These are phyloP conservation scores for Strix occidentalis DNA, from an alignment of 2,797 vertebrate species.

Conservation along the genomic window DNA sequence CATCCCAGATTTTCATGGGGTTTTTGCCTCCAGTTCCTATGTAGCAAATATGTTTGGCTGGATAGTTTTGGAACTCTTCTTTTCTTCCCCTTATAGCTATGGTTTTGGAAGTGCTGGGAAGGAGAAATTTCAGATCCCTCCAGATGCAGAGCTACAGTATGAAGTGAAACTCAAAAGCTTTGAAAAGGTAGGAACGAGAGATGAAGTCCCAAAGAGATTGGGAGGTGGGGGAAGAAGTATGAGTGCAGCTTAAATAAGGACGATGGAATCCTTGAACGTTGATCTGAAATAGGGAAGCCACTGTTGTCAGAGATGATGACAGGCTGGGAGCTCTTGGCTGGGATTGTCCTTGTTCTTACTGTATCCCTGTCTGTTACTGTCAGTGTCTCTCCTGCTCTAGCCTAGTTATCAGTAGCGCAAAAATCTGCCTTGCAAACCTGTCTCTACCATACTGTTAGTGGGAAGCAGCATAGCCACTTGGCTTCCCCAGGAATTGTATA, in stretches of 20 bases:
- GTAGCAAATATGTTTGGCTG: background rate
- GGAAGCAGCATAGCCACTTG: background rate
- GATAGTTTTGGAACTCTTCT: background rate
- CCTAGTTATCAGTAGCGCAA: background rate
- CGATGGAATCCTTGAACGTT: background rate
- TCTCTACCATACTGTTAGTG: background rate
- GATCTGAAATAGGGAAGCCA: background rate
- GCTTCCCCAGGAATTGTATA: background rate
- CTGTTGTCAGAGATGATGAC: background rate
- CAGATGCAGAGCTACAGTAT: slow-evolving; percentile 86
- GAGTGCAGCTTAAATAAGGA: background rate
- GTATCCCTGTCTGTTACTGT: background rate
- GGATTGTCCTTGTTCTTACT: background rate
- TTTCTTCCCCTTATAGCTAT: slow-evolving; percentile 76
- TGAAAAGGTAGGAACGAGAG: slow-evolving; percentile 85
- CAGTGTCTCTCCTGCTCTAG: background rate
- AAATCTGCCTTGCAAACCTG: background rate
- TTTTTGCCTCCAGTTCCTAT: background rate
- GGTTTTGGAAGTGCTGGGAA: slow-evolving; percentile 87
- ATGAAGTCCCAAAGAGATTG: background rate
- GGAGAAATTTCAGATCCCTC: slow-evolving; percentile 86
- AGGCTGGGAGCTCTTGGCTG: background rate
- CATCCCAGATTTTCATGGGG: background rate
- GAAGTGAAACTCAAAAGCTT: slow-evolving; percentile 89
- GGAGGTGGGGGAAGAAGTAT: background rate